Evolutionary conservation across 1,140 invertebrate species (phyloP).

Genomic region (Maconellicoccus hirsutus): DNA sequence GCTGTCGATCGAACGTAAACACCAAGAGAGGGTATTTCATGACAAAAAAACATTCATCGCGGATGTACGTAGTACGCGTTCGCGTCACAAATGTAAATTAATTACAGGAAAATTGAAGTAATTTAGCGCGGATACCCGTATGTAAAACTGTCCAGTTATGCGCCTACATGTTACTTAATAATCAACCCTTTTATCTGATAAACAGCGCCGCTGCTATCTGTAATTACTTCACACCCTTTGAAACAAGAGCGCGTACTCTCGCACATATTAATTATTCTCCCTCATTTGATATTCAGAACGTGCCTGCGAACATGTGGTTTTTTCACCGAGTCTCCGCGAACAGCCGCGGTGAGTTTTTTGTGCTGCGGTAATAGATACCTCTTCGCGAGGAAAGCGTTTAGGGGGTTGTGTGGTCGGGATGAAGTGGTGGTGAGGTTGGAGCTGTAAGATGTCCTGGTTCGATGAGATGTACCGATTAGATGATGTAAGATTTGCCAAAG

Average conservation of each 20-base stretch:
- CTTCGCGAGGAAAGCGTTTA: too few relatives aligned
- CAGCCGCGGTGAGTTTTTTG: not conserved
- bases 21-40: not conserved
- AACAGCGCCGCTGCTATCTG: not conserved
- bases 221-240: slow-evolving; percentile 22
- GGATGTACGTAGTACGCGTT: not conserved
- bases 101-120: slow-evolving; percentile 22
- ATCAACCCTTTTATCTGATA: slow-evolving; percentile 21
- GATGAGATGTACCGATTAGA: too few relatives aligned
- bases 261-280: slow-evolving; percentile 22
- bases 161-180: slow-evolving; percentile 20
- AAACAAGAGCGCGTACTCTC: slow-evolving; percentile 20
- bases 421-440: too few relatives aligned
- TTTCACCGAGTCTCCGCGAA: not conserved
- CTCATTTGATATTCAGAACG: slow-evolving; percentile 20
- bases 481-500: too few relatives aligned
- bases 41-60: slow-evolving; percentile 17
- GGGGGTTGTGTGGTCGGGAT: too few relatives aligned
- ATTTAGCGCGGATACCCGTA: slow-evolving; percentile 13
- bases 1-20: slow-evolving; percentile 15
- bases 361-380: not conserved
- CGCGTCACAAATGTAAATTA: slow-evolving; percentile 6
- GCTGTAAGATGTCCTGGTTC: too few relatives aligned
- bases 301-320: slow-evolving; percentile 18
- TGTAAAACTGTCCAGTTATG: slow-evolving; percentile 21